Conservation (phyloP, 2,113 vertebrate genomes). For the Psammodynastes pulverulentus region DNA sequence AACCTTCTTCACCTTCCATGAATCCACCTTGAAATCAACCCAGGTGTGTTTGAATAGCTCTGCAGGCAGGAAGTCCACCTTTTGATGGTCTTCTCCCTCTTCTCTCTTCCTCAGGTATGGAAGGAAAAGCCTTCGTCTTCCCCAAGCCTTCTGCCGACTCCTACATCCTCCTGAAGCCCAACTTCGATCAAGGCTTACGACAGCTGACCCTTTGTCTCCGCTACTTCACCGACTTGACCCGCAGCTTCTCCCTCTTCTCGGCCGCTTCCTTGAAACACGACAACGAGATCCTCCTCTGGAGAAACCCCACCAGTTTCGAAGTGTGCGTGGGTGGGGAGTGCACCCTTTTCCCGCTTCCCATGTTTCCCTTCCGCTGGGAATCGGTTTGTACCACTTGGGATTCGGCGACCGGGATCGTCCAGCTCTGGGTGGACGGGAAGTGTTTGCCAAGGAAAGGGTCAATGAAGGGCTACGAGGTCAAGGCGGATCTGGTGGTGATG, state of each 20-base stretch:
- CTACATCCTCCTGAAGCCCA: neutral
- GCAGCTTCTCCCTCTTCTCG: neutral
- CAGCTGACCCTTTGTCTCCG: constrained; percentile 16
- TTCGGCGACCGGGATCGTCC: neutral
- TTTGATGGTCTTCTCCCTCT: neutral
- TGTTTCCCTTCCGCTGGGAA: neutral
- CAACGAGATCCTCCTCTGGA: constrained; percentile 16
- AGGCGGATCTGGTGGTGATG: neutral
- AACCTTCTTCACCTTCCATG: too few relatives aligned
- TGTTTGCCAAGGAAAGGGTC: neutral
- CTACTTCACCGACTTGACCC: neutral
- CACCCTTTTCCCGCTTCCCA: too few relatives aligned
- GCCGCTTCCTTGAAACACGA: neutral
- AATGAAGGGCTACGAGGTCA: neutral
- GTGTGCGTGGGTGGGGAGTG: too few relatives aligned
- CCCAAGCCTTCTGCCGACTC: neutral
- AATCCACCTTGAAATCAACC: too few relatives aligned
- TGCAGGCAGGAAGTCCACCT: too few relatives aligned
- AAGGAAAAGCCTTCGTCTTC: constrained; percentile 28
- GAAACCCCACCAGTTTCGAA: rapidly evolving
- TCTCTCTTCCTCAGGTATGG: neutral
- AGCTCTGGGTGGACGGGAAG: constrained; percentile 37
- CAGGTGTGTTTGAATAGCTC: too few relatives aligned
- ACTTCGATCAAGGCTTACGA: neutral
- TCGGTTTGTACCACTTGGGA: constrained; percentile 14